Conservation (phyloP, 2,113 vertebrate species). For the Rhinichthys klamathensis region DNA sequence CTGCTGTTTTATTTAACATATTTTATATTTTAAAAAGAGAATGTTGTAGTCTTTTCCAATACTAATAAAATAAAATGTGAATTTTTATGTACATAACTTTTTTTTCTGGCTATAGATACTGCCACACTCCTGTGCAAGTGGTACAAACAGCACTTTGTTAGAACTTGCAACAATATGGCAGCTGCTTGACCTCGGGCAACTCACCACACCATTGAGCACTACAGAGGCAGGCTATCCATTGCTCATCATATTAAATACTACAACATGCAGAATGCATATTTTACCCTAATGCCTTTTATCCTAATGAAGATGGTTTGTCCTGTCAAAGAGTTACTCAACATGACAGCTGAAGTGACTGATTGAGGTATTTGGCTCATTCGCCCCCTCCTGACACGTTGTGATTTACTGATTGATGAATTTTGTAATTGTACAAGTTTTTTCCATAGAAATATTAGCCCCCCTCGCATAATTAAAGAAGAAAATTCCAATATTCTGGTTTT, state of each 20-base stretch:
- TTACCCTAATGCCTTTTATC: not conserved
- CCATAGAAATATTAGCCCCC: not conserved
- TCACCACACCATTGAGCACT: conserved; percentile 20
- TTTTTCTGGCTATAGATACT: not conserved
- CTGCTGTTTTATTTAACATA: no score
- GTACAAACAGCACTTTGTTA: conserved; percentile 56
- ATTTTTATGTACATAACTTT: not conserved
- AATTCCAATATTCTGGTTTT: not conserved
- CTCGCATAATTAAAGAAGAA: not conserved
- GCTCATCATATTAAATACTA: not conserved
- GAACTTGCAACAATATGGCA: conserved; percentile 65
- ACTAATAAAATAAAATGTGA: not conserved
- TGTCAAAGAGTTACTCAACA: not conserved
- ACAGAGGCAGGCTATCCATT: not conserved
- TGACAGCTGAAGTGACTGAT: not conserved
- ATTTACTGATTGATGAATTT: conserved; percentile 34
- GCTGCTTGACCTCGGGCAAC: conserved; percentile 68
- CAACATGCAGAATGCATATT: not conserved
- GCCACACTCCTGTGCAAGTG: conserved; percentile 50
- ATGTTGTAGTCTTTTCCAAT: not conserved
- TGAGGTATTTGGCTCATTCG: conserved; percentile 3
- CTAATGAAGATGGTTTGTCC: not conserved
- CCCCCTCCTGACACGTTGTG: not conserved
- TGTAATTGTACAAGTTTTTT: not conserved
- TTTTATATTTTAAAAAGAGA: no score